Evolutionary conservation across 2,888 invertebrate species (phyloP).

Genomic region (Ernsta delagoae): DNA sequence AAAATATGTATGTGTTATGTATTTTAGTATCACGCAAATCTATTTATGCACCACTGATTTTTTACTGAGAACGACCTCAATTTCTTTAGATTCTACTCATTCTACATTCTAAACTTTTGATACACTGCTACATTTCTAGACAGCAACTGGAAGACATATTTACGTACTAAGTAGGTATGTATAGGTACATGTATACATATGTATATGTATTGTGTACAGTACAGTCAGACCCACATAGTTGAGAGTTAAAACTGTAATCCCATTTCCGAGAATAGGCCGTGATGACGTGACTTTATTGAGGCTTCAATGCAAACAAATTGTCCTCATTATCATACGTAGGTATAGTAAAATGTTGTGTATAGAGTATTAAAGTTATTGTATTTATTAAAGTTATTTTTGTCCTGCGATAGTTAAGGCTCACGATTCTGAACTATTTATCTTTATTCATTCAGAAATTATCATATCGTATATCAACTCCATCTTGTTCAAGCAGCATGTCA

Average conservation of each 20-base stretch:
- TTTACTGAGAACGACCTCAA: background rate
- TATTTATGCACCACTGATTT: background rate
- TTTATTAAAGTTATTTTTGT: too few relatives aligned
- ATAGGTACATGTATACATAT: background rate
- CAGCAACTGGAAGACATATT: conserved; percentile 30
- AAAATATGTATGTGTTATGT: background rate
- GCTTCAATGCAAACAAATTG: conserved; percentile 37
- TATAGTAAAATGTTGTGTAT: conserved; percentile 7
- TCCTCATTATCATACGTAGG: conserved; percentile 25
- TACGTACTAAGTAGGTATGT: background rate
- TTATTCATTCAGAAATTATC: background rate
- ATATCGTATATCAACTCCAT: conserved; percentile 2
- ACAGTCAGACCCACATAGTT: background rate
- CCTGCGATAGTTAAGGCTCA: too few relatives aligned
- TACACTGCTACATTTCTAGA: conserved; percentile 16
- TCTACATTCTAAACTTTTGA: background rate
- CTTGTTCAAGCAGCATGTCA: conserved; percentile 1
- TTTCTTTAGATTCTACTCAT: background rate
- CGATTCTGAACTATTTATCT: too few relatives aligned
- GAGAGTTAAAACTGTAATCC: conserved; percentile 30
- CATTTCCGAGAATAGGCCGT: conserved; percentile 35
- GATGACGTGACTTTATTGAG: conserved; percentile 36
- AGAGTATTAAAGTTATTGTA: too few relatives aligned
- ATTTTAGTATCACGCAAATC: background rate
- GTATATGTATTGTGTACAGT: background rate